A percentile compares a stretch with the other conserved stretches of the same genome.
Conservation (phyloP, 1,140 invertebrate species). For the Grapholita molesta region DNA sequence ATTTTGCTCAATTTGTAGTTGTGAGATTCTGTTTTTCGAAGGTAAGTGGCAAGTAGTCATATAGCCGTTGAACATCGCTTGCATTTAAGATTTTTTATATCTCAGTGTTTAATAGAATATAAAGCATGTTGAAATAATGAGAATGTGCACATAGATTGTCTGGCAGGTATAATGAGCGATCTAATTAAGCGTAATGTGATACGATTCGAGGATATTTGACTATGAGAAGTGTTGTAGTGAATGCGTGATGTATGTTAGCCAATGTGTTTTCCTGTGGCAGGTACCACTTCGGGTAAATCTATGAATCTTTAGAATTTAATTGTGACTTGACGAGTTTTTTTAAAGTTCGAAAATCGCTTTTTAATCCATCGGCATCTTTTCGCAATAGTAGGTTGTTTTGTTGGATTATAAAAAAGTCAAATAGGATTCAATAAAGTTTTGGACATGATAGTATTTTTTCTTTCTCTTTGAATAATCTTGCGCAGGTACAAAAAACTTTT, state of each 20-base stretch:
- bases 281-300: background rate
- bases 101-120: background rate
- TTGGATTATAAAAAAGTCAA: too few species aligned
- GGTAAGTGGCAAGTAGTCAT: background rate
- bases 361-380: too few species aligned
- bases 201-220: slow-evolving; percentile 6
- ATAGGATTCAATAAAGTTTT: too few species aligned
- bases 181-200: slow-evolving; percentile 34
- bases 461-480: too few species aligned
- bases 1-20: background rate
- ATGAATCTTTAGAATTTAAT: background rate
- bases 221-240: background rate
- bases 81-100: background rate
- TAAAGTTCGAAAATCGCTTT: too few species aligned
- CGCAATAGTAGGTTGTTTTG: too few species aligned
- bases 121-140: too few species aligned
- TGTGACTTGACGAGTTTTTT: background rate
- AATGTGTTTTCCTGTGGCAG: too few species aligned
- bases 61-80: background rate
- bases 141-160: too few species aligned
- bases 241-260: background rate
- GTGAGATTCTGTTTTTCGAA: background rate
- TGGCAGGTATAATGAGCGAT: too few species aligned
- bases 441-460: too few species aligned
- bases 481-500: too few species aligned